These are phyloP conservation scores for Cossypha caffra DNA, from an alignment of 2,797 vertebrate species.

Conservation along the genomic window DNA sequence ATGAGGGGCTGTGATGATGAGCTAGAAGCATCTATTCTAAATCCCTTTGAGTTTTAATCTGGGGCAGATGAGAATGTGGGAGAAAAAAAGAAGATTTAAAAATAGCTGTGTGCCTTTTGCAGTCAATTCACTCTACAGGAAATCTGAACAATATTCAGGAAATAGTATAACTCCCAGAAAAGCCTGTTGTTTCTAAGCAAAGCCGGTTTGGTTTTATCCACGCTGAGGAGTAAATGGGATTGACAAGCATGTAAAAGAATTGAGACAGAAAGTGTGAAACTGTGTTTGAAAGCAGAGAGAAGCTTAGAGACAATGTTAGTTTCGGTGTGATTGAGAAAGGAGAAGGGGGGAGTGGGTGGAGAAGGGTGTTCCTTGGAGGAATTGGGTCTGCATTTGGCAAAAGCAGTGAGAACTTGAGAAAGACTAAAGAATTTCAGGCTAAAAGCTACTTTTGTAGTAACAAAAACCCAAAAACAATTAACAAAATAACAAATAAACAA, in stretches of 20 bases:
- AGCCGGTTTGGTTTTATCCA: conserved; percentile 23
- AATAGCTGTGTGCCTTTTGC: conserved; percentile 22
- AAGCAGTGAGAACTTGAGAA: neutral
- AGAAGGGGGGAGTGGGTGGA: rapidly evolving
- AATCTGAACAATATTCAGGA: conserved; percentile 29
- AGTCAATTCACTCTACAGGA: neutral
- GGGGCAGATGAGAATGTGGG: neutral
- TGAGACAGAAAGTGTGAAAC: conserved; percentile 51
- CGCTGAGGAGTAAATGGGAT: neutral
- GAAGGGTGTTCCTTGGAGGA: neutral
- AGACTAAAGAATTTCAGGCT: neutral
- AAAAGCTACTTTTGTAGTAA: neutral
- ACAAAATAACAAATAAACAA: neutral
- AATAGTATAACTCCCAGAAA: conserved; percentile 32
- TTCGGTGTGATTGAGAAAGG: neutral
- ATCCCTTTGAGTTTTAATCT: conserved; percentile 26
- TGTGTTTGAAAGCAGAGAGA: conserved; percentile 49
- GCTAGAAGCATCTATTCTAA: neutral
- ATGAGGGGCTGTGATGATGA: neutral
- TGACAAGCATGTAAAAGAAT: conserved; percentile 58
- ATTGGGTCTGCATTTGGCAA: neutral
- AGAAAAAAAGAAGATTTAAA: neutral
- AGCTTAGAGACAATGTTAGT: neutral
- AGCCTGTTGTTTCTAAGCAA: conserved; percentile 41
- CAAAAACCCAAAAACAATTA: neutral